Conservation (phyloP, 2,113 vertebrate genomes). For the Anguilla rostrata region DNA sequence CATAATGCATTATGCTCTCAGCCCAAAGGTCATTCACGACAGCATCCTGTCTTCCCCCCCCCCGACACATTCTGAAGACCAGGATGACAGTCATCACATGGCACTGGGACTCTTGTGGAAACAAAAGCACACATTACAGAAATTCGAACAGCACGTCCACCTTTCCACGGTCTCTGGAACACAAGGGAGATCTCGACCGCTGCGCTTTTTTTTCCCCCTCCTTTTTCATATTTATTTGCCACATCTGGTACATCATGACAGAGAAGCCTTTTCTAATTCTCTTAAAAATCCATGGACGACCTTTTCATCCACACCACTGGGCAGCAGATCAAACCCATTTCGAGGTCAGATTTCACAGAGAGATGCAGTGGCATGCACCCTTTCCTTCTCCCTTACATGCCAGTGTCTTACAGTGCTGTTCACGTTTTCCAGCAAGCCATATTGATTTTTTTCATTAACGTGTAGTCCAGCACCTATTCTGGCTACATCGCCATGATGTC, state of each 20-base stretch:
- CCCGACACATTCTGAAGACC: conserved; percentile 11
- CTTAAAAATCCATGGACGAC: not conserved
- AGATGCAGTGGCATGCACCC: conserved; percentile 20
- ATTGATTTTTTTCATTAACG: not conserved
- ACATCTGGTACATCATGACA: not conserved
- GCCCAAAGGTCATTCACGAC: conserved; percentile 28
- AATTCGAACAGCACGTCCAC: not conserved
- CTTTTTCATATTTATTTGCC: not conserved
- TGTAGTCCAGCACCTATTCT: conserved; percentile 23
- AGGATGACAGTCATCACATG: conserved; percentile 46
- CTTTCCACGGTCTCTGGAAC: not conserved
- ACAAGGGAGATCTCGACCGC: not conserved
- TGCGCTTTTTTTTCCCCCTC: not conserved
- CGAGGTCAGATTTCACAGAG: not conserved
- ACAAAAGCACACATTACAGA: conserved; percentile 4
- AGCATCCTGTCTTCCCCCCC: not conserved
- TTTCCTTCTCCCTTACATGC: not conserved
- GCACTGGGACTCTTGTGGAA: conserved; percentile 59
- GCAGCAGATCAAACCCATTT: not conserved
- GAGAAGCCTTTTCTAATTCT: not conserved
- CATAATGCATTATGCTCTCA: conserved; percentile 36
- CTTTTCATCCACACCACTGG: not conserved
- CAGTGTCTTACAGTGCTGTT: not conserved
- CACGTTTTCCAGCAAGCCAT: not conserved
- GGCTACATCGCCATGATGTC: conserved; percentile 54